Percentiles rank a stretch among this genome's conserved stretches.
Conservation (phyloP, 2,888 invertebrate species). For the Nezara viridula region DNA sequence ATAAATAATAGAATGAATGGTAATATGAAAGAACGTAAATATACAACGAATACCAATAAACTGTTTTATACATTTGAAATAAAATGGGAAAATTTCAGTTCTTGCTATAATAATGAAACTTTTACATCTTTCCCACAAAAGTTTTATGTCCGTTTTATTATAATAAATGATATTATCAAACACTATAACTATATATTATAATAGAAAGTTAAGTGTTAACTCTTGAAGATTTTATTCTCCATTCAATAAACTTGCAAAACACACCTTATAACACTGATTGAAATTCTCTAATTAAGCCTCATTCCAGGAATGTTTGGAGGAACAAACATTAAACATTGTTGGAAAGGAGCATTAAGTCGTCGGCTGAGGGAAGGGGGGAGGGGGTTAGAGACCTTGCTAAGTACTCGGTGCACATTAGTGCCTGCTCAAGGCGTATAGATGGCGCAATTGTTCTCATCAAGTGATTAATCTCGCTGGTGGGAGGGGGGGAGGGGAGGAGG, state of each 20-base stretch:
- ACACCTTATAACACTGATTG: slow-evolving; percentile 16
- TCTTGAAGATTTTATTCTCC: neutral
- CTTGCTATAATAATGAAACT: too few relatives aligned
- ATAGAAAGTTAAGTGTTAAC: too few relatives aligned
- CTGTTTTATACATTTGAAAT: too few relatives aligned
- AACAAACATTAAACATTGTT: slow-evolving; percentile 29
- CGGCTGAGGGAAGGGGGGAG: too few relatives aligned
- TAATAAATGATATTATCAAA: too few relatives aligned
- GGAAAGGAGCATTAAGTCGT: slow-evolving; percentile 41
- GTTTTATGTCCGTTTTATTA: too few relatives aligned
- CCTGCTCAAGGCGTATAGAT: slow-evolving; percentile 41
- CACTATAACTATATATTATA: too few relatives aligned
- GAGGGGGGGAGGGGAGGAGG: neutral
- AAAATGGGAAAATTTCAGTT: too few relatives aligned
- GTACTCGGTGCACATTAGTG: slow-evolving; percentile 41
- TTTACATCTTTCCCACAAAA: too few relatives aligned
- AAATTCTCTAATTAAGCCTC: slow-evolving; percentile 3
- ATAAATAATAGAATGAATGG: too few relatives aligned
- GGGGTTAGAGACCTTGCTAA: slow-evolving; percentile 5
- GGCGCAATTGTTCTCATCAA: slow-evolving; percentile 47
- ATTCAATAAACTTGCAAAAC: neutral
- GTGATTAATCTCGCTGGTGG: slow-evolving; percentile 33
- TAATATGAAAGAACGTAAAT: too few relatives aligned
- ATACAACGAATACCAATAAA: too few relatives aligned
- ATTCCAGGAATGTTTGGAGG: neutral